Evolutionary conservation across 2,113 vertebrate species (phyloP), one percentile per base, ranked within the genome.

Genomic region (Xyrauchen texanus): DNA sequence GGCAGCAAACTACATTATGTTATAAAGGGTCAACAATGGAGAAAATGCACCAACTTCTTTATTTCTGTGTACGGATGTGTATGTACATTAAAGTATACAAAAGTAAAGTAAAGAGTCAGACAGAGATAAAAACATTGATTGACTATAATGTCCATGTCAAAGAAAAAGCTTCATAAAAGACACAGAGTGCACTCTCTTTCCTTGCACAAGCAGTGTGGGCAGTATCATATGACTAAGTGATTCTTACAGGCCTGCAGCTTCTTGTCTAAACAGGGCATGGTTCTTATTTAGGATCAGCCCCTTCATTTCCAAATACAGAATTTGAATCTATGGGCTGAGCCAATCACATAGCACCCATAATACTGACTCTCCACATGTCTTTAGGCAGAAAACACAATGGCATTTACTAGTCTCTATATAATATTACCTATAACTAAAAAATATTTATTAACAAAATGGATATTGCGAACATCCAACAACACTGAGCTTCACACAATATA

Each of bases 191-290:
- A 58, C 55, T 58, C 13, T 58, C 55, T 15, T 58, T 58, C 13
- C 55, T 58, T n/a, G n/a, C 55, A 15, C 3, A 7, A 7, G 4
- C n/a, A 58, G 55, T 58, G 13, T 58, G 55, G n/a, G 13, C 13
- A 58, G 55, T 6, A n/a, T 58, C 55, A 58, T 34, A 34, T 34
- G 21, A 34, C 21, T 15, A 58, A 72, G 8, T 11, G 72, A 9
- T 4, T 76, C 16, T 75, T 46, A 9, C 15, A 63, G 45, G 58
- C 72, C 46, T 52, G 61, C 61, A 65, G 61, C 61, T 51, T 13
- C 11, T 63, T 63, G 58, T 63, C 58, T 73, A 47, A 21, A 7
- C 5, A 3, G 5, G 13, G 15, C 15, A n/a, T 5, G 13, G 66
- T 3, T 73, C 45, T 72, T 42, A 55, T 34, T 34, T 34, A 34